Evolutionary conservation across 2,888 invertebrate species (phyloP).

Genomic region (Tenthredo mesomela): DNA sequence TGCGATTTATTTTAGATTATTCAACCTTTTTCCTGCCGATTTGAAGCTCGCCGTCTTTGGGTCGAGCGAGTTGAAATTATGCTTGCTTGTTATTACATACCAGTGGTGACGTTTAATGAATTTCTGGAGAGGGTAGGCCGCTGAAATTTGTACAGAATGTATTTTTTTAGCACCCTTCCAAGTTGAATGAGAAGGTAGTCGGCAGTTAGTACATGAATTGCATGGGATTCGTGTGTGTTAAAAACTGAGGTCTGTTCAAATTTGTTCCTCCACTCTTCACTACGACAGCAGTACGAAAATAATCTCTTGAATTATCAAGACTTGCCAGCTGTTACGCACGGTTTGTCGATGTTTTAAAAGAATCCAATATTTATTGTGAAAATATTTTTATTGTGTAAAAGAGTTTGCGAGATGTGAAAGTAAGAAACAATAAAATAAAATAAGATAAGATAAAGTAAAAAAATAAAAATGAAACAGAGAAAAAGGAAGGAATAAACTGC

Average conservation of each 20-base stretch:
- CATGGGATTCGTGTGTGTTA: conserved; percentile 11
- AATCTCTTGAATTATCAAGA: not conserved
- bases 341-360: not conserved
- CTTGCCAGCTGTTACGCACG: not conserved
- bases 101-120: not conserved
- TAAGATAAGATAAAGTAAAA: not conserved
- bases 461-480: not conserved
- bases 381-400: not conserved
- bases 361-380: not conserved
- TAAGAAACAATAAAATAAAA: conserved; percentile 27
- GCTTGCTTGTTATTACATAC: not conserved
- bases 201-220: conserved; percentile 25
- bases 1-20: not conserved
- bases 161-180: not conserved
- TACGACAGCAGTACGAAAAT: not conserved
- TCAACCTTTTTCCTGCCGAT: not conserved
- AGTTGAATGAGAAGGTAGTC: conserved; percentile 20
- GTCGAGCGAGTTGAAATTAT: not conserved
- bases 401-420: conserved; percentile 27
- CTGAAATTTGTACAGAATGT: not conserved
- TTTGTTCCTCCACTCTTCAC: conserved; percentile 5
- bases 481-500: conserved; percentile 21
- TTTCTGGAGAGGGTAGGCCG: not conserved
- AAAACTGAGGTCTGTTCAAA: not conserved
- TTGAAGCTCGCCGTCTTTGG: not conserved